Base-by-base conservation (phyloP, 2,113 vertebrate genomes). In the Xenopus borealis region DNA sequence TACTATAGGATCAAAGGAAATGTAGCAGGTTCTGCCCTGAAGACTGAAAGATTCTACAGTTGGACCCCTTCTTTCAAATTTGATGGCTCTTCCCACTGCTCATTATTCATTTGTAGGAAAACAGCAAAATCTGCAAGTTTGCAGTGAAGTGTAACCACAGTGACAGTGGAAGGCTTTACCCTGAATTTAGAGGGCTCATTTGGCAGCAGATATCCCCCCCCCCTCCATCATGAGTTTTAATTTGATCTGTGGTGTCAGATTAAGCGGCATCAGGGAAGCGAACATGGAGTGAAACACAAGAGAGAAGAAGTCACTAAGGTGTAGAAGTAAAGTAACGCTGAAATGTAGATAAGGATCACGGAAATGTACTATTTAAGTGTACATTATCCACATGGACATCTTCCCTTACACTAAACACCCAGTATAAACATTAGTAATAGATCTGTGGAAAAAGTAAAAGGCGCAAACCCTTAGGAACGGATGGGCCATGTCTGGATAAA, bases 171-270 rank as follows among this genome's bases (percentile, higher is more conserved):
- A 40, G 33, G 33, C 1, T 40, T 40, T 40, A 2, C 27, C 69
- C 11, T 62, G 20, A 61, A 68, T 75, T 33, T 13, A 10, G 40
- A 67, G 4, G 11, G 11, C 19, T 61, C 19, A 47, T 13, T 66
- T 30, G 30, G 62, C 63, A 12, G 17, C 12, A 45, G 33, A 61
- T 20, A 13, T 13, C 5, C 11, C 9, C n/a, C 10, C 10, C 17
- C n/a, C 4, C n/a, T n/a, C n/a, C n/a, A n/a, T n/a, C 7, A 44
- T 40, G 7, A 12, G 20, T 52, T 20, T 45, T 30, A 65, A 74
- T 47, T 17, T 18, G 72, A 74, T 59, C 72, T 14, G 53, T 9
- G 72, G 72, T 66, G 53, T 74, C 19, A 45, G 72, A 59, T 74
- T 58, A 33, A 67, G 20, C 23, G 72, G 33, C 33, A 64, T 53